These are phyloP conservation scores for Pristionchus arcanus DNA, from an alignment of 2,888 invertebrate genomes.

Conservation along the genomic window DNA sequence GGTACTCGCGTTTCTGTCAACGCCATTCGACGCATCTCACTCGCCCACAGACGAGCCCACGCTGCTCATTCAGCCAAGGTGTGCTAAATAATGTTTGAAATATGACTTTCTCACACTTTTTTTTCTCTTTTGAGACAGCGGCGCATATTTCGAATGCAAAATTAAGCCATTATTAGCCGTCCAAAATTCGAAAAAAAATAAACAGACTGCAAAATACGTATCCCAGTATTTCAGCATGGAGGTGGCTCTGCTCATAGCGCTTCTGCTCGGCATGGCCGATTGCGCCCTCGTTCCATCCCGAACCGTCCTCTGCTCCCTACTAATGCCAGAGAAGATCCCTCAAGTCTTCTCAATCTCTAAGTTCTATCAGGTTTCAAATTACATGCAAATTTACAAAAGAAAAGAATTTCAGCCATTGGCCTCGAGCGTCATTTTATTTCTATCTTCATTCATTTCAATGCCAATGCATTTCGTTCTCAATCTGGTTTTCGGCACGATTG, in stretches of 20 bases:
- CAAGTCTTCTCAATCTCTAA: constrained; percentile 18
- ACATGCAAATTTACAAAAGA: too few species aligned
- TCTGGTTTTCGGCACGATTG: not conserved
- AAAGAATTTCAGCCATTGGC: not conserved
- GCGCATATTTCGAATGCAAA: too few species aligned
- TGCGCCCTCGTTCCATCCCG: not conserved
- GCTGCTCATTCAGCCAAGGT: too few species aligned
- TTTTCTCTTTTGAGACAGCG: too few species aligned
- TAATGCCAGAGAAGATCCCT: not conserved
- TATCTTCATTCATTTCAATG: not conserved
- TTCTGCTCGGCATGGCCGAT: constrained; percentile 23
- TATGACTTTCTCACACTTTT: too few species aligned
- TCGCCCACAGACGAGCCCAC: too few species aligned
- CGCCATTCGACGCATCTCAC: too few species aligned
- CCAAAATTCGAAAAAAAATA: too few species aligned
- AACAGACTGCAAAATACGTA: too few species aligned
- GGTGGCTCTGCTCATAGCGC: not conserved
- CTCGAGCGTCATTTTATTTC: not conserved
- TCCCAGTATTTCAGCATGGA: not conserved
- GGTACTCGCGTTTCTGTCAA: too few species aligned
- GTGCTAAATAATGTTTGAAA: too few species aligned
- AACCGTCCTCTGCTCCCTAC: not conserved
- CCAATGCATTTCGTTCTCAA: not conserved
- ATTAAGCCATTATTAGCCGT: too few species aligned
- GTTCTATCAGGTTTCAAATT: not conserved